Evolutionary conservation across 2,888 invertebrate species (phyloP), one percentile per base, ranked within the genome.

Genomic region (Candidula unifasciata): DNA sequence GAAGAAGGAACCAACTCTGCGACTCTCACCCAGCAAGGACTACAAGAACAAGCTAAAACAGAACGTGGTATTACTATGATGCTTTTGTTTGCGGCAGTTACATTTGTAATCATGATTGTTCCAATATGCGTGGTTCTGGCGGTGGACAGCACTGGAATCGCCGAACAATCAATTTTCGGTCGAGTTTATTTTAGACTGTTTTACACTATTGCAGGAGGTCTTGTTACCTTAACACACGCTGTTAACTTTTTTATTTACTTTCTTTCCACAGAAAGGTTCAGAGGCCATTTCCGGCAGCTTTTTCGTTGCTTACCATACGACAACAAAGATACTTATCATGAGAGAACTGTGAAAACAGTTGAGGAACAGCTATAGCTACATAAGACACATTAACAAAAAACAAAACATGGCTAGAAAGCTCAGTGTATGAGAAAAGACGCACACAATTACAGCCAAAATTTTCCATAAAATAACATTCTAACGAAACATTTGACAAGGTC

Each of bases 241-340:
- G 27, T 68, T 3, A 80, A 80, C n/a, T 80, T 66, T 24, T 80
- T 68, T 24, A 68, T 80, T 30, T 80, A 80, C 69, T 68, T 80
- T 30, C 24, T 80, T 30, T 68, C 52, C 13, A 33, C 68, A 3
- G 33, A 44, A 18, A 44, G 54, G 52, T 80, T 80, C 66, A 66
- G 80, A 44, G 2, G 6, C 5, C 37, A 80, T 37, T 30, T 80
- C n/a, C 16, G 68, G 0, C 21, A 60, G 13, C 37, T 78, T 60
- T 5, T 78, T 3, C 18, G 37, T 24, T 71, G 71, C 37, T 71
- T 37, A 21, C 18, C 21, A 33, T 69, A 33, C 13, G 16, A 69
- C 18, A 35, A 8, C 13, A 33, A 18, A 69, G 18, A 60, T 21
- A 60, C 5, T n/a, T 44, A 6, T 21, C 10, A 60, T 60, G n/a